Conservation (phyloP, 2,113 vertebrate species). For the Daubentonia madagascariensis region DNA sequence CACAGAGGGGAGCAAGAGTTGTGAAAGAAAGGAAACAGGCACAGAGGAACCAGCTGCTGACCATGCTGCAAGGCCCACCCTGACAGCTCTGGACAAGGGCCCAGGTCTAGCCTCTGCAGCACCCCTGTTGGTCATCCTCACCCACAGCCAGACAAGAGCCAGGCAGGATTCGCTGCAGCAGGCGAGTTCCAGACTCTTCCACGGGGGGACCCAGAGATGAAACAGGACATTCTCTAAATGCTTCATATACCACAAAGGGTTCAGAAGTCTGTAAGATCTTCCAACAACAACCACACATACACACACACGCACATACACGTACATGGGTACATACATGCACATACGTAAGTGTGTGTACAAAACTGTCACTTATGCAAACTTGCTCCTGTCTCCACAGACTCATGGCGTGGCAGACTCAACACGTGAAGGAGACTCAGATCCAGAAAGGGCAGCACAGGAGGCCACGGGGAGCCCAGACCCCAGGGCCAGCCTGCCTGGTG, state of each 20-base stretch:
- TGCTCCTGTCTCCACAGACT: background rate
- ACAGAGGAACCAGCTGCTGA: rapidly evolving
- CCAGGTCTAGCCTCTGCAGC: rapidly evolving
- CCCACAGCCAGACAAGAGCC: rapidly evolving
- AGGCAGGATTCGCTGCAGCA: rapidly evolving
- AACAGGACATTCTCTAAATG: background rate
- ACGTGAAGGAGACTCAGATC: background rate
- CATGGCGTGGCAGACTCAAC: rapidly evolving
- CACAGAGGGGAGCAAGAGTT: rapidly evolving
- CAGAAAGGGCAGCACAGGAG: too few relatives aligned
- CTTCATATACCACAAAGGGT: rapidly evolving
- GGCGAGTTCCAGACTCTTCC: rapidly evolving
- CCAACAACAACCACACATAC: background rate
- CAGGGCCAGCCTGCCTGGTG: background rate
- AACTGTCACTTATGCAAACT: background rate
- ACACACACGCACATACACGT: rapidly evolving
- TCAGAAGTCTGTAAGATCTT: rapidly evolving
- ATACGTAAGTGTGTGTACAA: too few relatives aligned
- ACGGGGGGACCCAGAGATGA: rapidly evolving
- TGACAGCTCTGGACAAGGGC: rapidly evolving
- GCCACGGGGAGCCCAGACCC: background rate
- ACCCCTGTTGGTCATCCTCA: rapidly evolving
- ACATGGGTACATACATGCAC: rapidly evolving
- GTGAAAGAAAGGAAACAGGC: background rate
- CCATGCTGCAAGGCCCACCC: background rate